Percentiles rank a stretch among this genome's conserved stretches.
phyloP scores from a whole-genome alignment of 1,140 invertebrate genomes.

The Microplitis mediator region DNA sequence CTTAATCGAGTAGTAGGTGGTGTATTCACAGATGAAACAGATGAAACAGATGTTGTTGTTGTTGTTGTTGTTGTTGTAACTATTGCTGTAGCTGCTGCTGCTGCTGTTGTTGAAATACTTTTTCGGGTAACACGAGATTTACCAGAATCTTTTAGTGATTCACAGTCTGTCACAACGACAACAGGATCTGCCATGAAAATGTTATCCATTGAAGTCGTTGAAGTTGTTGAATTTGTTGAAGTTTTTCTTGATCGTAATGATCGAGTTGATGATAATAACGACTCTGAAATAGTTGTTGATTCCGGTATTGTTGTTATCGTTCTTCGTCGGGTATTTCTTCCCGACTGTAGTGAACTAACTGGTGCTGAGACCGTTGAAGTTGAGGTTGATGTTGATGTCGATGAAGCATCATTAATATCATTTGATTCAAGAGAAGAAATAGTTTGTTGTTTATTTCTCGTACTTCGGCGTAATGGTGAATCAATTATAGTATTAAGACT shows the following conservation, averaged over 20 bases:
- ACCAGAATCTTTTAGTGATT: background rate
- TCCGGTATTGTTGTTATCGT: constrained; percentile 24
- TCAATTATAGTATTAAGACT: constrained; percentile 17
- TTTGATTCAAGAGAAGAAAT: constrained; percentile 38
- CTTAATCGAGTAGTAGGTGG: background rate
- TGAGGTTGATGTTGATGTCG: too few relatives aligned
- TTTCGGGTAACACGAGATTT: background rate
- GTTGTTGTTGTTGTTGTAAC: too few relatives aligned
- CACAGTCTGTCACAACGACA: constrained; percentile 26
- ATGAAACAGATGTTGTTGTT: background rate
- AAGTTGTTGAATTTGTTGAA: constrained; percentile 40
- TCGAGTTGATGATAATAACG: background rate
- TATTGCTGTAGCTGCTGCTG: background rate
- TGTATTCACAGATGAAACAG: background rate
- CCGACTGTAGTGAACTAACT: background rate
- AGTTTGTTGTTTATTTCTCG: constrained; percentile 32
- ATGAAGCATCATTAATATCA: constrained; percentile 25
- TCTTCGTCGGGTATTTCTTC: constrained; percentile 26
- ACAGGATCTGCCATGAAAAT: constrained; percentile 26
- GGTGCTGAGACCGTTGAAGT: too few relatives aligned
- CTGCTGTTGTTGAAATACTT: background rate
- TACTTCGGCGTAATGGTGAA: constrained; percentile 44
- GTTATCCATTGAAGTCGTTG: background rate
- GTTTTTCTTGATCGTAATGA: constrained; percentile 34
- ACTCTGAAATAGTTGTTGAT: constrained; percentile 13